phyloP scores from a whole-genome alignment of 2,797 vertebrate species.

The Triplophysa yarkandensis region DNA sequence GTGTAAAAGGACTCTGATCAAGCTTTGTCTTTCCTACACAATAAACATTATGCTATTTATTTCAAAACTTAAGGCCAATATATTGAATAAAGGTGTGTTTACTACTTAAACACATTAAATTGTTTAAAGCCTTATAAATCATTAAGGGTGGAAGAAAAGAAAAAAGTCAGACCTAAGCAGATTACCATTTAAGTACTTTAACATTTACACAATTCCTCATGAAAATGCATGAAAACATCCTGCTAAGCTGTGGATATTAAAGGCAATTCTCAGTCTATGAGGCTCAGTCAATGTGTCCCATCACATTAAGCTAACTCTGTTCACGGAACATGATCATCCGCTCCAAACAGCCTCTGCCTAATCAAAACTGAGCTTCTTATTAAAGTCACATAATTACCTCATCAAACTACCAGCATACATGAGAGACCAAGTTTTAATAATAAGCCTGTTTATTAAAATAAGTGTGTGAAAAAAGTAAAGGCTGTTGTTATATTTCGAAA shows the following conservation, averaged over 20 bases:
- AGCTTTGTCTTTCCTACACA: conserved; percentile 4
- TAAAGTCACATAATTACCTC: conserved; percentile 50
- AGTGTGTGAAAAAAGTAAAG: neutral
- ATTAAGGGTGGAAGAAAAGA: conserved; percentile 1
- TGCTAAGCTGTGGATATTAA: conserved; percentile 42
- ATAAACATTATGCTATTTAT: neutral
- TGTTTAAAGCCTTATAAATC: conserved; percentile 11
- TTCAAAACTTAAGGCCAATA: neutral
- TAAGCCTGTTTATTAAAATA: neutral
- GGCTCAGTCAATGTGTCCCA: conserved; percentile 37
- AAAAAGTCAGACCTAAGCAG: conserved; percentile 25
- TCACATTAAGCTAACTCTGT: conserved; percentile 32
- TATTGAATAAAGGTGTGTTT: neutral
- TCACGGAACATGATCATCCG: conserved; percentile 29
- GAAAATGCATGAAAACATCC: conserved; percentile 48
- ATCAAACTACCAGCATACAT: conserved; percentile 32
- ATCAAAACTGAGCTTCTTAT: conserved; percentile 49
- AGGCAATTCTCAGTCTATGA: conserved; percentile 36
- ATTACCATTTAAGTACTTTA: conserved; percentile 46
- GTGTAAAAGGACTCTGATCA: neutral
- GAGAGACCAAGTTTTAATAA: neutral
- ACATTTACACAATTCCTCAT: conserved; percentile 43
- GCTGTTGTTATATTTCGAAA: neutral
- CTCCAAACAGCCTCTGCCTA: conserved; percentile 30
- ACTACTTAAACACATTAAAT: neutral